Conservation (phyloP, 2,797 vertebrate species). For the Fistularia tabacaria region DNA sequence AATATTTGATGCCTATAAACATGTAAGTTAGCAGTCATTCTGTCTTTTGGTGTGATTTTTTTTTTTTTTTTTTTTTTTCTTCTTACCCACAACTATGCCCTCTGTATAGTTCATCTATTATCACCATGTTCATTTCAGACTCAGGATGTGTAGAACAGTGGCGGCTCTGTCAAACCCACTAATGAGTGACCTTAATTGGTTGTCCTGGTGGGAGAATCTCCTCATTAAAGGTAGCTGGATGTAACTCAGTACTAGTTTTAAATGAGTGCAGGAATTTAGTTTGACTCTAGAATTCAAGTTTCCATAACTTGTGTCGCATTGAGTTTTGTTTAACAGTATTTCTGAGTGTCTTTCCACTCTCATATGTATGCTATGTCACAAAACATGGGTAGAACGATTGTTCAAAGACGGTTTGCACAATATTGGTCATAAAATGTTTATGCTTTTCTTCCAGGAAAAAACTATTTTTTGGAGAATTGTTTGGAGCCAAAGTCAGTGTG, state of each 20-base stretch:
- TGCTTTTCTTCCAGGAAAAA: not conserved
- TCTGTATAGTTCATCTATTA: constrained; percentile 47
- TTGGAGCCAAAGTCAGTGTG: no score
- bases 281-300: no score
- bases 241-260: constrained; percentile 9
- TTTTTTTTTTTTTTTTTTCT: not conserved
- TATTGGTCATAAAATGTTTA: not conserved
- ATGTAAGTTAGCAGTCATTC: no score
- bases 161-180: constrained; percentile 59
- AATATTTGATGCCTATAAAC: no score
- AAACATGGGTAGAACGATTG: no score
- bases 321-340: no score
- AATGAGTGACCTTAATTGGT: constrained; percentile 72
- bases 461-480: not conserved
- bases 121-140: constrained; percentile 49
- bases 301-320: no score
- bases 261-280: constrained; percentile 10
- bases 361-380: no score
- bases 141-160: constrained; percentile 64
- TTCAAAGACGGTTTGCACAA: not conserved
- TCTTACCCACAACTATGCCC: constrained; percentile 2
- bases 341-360: no score
- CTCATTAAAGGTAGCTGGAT: constrained; percentile 60
- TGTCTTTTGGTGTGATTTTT: no score
- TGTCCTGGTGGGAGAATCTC: constrained; percentile 61